These are phyloP conservation scores for Chelonus formosanus DNA, from an alignment of 2,888 invertebrate species.

Conservation along the genomic window DNA sequence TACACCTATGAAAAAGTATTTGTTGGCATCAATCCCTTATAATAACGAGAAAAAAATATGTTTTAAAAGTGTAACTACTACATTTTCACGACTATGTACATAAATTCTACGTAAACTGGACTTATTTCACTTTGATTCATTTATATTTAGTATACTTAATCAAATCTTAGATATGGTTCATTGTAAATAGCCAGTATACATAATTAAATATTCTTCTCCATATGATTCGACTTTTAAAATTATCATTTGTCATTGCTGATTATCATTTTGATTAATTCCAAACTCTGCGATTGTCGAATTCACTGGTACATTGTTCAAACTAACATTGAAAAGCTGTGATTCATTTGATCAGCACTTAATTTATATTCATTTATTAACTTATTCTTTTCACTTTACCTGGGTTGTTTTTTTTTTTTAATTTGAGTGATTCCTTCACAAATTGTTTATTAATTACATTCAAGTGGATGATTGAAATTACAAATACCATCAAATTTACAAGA, in stretches of 20 bases:
- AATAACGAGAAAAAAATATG: constrained; percentile 30
- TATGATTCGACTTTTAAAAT: constrained; percentile 27
- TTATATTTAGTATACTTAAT: constrained; percentile 45
- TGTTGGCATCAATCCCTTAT: constrained; percentile 33
- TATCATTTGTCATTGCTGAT: constrained; percentile 15
- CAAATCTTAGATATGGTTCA: constrained; percentile 58
- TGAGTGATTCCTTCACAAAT: background rate
- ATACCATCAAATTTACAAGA: constrained; percentile 1
- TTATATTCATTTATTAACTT: too few species aligned
- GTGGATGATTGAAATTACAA: constrained; percentile 5
- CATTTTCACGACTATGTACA: constrained; percentile 49
- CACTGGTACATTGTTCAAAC: constrained; percentile 8
- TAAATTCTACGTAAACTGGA: constrained; percentile 49
- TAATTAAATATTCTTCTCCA: constrained; percentile 16
- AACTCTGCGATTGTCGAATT: constrained; percentile 30
- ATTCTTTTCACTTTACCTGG: too few species aligned
- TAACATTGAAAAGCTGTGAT: constrained; percentile 20
- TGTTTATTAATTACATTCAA: constrained; percentile 5
- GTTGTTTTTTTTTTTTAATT: constrained; percentile 11
- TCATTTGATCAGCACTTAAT: background rate
- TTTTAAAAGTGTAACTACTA: constrained; percentile 26
- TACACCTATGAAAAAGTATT: constrained; percentile 34
- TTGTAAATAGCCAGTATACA: constrained; percentile 44
- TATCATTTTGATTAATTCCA: constrained; percentile 21
- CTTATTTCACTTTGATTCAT: constrained; percentile 47